Evolutionary conservation across 1,140 invertebrate genomes (phyloP).

Genomic region (Orchestia grillus): DNA sequence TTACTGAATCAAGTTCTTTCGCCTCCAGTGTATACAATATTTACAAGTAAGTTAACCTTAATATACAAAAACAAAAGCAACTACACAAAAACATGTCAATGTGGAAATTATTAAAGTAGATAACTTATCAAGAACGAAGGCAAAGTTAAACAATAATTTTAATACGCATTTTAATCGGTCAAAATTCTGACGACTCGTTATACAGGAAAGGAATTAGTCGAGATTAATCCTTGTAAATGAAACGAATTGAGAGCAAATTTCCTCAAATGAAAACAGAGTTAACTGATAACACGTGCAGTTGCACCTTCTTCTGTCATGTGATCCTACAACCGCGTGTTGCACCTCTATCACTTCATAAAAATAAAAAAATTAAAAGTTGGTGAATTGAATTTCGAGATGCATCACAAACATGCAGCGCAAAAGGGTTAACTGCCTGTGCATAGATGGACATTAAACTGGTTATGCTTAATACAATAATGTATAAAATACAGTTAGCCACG

Average conservation of each 20-base stretch:
- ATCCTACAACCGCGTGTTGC: background rate
- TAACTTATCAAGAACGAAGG: background rate
- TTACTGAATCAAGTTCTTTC: background rate
- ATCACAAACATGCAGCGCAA: background rate
- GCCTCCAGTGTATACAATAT: background rate
- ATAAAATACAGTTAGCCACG: background rate
- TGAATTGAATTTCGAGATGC: background rate
- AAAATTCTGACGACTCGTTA: background rate
- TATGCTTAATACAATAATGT: no score
- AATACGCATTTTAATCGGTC: background rate
- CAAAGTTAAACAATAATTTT: background rate
- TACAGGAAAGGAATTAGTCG: no score
- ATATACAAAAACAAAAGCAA: background rate
- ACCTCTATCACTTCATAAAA: background rate
- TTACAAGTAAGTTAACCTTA: background rate
- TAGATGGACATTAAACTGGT: background rate
- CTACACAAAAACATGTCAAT: background rate
- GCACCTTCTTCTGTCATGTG: background rate
- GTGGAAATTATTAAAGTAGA: no score
- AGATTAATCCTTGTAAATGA: no score
- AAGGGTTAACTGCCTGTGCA: background rate
- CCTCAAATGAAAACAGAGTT: no score
- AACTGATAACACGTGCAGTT: no score
- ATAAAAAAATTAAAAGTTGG: background rate
- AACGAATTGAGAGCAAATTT: no score